Base-by-base conservation (phyloP, 2,797 vertebrate genomes). In the Notolabrus celidotus region DNA sequence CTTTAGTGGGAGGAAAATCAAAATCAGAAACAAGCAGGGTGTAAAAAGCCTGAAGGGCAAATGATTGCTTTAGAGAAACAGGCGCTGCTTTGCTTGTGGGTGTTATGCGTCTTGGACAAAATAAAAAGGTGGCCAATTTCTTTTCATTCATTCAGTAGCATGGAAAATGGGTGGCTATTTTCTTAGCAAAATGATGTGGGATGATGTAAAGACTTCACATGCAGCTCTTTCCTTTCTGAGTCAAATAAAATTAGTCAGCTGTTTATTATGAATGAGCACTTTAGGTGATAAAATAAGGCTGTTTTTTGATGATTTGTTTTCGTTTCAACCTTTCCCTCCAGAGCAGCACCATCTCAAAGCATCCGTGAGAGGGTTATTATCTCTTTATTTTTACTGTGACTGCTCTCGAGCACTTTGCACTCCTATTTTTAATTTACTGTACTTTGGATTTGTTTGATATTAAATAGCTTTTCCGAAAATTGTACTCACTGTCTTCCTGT, bases 71-170 rank as follows among this genome's bases (percentile, higher is more conserved):
- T 85, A 82, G 59, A 45, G 68, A 54, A 57, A 33, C 46, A 46
- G 52, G 64, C 64, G 59, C 81, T 36, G 74, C 64, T 82, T 80
- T 82, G 73, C 74, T 75, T 77, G 69, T 64, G 54, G 69, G 59
- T 49, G 64, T 70, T 62, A 56, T 72, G 58, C 19, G 19, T 85
- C 79, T 79, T 63, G 59, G 73, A 90, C 76, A 88, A 75, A 92
- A 89, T 11, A 46, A 23, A 27, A 23, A 88, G 61, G 71, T 88
- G 82, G 78, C 71, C 87, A 91, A 89, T 92, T 93, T 92, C 82
- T 86, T 72, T 86, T 73, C 79, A 90, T 93, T 86, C 89, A 92
- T 89, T 89, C 71, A 38, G 71, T 71, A 79, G 74, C 16, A 17
- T 56, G 47, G 59, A 76, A 88, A 90, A 90, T 77, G 68, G 77